These are phyloP conservation scores for Syrrhaptes paradoxus DNA, from an alignment of 2,113 vertebrate genomes.

Conservation along the genomic window DNA sequence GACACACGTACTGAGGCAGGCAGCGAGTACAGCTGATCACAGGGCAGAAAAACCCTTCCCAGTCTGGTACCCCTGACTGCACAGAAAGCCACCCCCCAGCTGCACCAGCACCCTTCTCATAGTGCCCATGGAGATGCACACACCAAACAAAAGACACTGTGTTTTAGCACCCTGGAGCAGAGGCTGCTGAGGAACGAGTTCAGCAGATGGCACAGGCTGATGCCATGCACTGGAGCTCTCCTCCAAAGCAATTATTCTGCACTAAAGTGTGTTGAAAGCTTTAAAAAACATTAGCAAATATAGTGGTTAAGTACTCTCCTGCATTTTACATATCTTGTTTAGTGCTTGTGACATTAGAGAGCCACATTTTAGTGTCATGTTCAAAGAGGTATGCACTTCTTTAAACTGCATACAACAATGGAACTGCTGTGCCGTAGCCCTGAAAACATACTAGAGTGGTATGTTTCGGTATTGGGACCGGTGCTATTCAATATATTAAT, in stretches of 20 bases:
- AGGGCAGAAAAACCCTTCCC: not conserved
- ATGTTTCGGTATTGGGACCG: too few species aligned
- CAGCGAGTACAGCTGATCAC: fast-evolving
- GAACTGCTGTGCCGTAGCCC: not conserved
- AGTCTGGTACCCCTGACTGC: fast-evolving
- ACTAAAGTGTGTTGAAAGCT: not conserved
- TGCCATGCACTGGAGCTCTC: not conserved
- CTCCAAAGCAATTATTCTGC: not conserved
- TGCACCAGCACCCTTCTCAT: not conserved
- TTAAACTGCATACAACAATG: not conserved
- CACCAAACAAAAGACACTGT: not conserved
- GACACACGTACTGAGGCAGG: not conserved
- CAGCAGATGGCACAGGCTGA: not conserved
- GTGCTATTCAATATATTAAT: too few species aligned
- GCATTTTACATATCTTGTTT: not conserved
- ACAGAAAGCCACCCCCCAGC: not conserved
- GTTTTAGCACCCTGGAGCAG: not conserved
- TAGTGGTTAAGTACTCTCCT: not conserved
- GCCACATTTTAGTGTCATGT: not conserved
- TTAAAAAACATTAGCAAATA: not conserved
- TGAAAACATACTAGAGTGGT: not conserved
- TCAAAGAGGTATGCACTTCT: not conserved
- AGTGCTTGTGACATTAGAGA: not conserved
- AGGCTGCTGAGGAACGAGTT: not conserved
- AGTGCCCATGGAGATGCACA: not conserved